Conservation (phyloP, 2,888 invertebrate species). For the Pseudoips prasinana region DNA sequence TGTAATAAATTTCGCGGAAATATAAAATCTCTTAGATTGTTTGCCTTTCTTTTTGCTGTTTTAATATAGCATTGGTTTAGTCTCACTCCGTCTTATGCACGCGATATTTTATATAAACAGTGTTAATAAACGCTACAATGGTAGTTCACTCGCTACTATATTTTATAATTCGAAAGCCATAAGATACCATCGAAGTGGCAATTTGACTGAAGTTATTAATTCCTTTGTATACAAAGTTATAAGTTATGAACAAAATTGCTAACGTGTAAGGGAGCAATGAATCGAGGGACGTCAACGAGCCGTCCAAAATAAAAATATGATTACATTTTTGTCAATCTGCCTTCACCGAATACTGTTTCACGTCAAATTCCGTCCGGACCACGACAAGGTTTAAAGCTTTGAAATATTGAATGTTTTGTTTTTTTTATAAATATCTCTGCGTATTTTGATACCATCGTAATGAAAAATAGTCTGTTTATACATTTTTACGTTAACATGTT, state of each 20-base stretch:
- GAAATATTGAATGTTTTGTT: too few relatives aligned
- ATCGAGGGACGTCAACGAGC: neutral
- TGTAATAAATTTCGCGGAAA: constrained; percentile 34
- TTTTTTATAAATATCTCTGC: too few relatives aligned
- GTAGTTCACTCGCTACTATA: constrained; percentile 1
- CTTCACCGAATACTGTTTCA: constrained; percentile 11
- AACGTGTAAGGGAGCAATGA: too few relatives aligned
- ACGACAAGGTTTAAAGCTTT: too few relatives aligned
- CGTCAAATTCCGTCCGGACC: constrained; percentile 8
- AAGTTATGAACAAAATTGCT: too few relatives aligned
- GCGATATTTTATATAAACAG: constrained; percentile 28
- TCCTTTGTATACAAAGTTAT: too few relatives aligned
- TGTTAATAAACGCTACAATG: constrained; percentile 14
- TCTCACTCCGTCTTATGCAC: constrained; percentile 22
- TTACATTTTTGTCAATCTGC: constrained; percentile 15
- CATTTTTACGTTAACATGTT: too few relatives aligned
- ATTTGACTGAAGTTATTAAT: too few relatives aligned
- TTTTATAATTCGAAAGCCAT: too few relatives aligned
- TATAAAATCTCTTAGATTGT: constrained; percentile 36
- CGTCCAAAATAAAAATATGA: constrained; percentile 7
- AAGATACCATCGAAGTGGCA: too few relatives aligned
- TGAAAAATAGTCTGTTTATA: too few relatives aligned
- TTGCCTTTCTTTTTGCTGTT: constrained; percentile 24
- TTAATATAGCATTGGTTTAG: constrained; percentile 24
- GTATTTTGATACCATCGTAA: too few relatives aligned